Evolutionary conservation across 2,888 invertebrate species (phyloP), one percentile per base, ranked within the genome.

Genomic region (Drosophila aldrichi): DNA sequence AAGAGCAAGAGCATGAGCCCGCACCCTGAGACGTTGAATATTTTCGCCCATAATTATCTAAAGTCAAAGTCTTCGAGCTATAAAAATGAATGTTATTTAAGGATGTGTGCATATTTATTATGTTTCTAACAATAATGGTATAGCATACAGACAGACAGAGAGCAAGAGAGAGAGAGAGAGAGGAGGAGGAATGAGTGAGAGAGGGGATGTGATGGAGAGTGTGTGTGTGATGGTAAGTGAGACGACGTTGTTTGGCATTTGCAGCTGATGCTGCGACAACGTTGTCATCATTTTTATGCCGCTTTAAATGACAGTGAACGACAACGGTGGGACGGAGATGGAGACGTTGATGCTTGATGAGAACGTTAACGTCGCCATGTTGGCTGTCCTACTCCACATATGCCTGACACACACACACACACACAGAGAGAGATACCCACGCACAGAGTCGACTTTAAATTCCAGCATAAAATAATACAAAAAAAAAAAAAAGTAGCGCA

Each of bases 201-300:
- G 16, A 7, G 25, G 6, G 43, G 7, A 9, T 12, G 44, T 1
- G 20, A 4, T 41, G 18, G 32, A 6, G 9, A 9, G 29, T 12
- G 18, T 14, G 18, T 14, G 34, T 12, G 29, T 9, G 51, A 10
- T 40, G 18, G 12, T 18, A 49, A 48, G 46, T 44, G 52, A 64
- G 54, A 38, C 60, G 52, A 62, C 66, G 74, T 60, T 69, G 70
- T 49, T 79, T 79, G 79, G 58, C 59, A 58, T 66, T 70, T 61
- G 72, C 77, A 80, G 80, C 77, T 74, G 80, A 65, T 76, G 80
- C 58, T 49, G 48, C 71, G 60, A 54, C 49, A 59, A 61, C 58
- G 65, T 74, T 79, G 75, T 81, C 79, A 75, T 81, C 71, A 75
- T 75, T 81, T 80, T 81, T 72, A 82, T 79, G 82, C 69, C 72